Evolutionary conservation across 1,140 invertebrate species (phyloP).

Genomic region (Calycopis cecrops): DNA sequence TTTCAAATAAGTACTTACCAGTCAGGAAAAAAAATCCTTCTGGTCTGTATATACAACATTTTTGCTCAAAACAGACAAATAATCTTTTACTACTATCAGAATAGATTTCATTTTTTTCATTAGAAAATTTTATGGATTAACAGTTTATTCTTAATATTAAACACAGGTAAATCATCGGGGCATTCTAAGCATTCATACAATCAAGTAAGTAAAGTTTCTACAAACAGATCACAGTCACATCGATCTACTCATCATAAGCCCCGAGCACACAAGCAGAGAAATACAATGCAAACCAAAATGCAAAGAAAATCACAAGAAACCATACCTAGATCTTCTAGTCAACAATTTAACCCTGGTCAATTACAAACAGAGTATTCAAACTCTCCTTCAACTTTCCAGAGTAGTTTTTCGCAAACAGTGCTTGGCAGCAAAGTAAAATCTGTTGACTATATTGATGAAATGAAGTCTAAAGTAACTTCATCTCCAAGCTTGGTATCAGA

Average conservation of each 20-base stretch:
- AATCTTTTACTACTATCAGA: too few relatives aligned
- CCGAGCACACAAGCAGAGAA: conserved; percentile 45
- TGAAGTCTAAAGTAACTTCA: conserved; percentile 53
- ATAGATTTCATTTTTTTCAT: too few relatives aligned
- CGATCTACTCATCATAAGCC: conserved; percentile 43
- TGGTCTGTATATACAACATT: too few relatives aligned
- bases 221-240: conserved; percentile 55
- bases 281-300: conserved; percentile 34
- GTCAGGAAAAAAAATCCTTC: too few relatives aligned
- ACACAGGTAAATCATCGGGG: conserved; percentile 60
- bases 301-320: conserved; percentile 51
- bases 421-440: conserved; percentile 48
- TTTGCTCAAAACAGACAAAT: too few relatives aligned
- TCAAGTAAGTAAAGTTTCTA: conserved; percentile 70
- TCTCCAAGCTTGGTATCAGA: conserved; percentile 52
- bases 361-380: conserved; percentile 52
- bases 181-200: conserved; percentile 72
- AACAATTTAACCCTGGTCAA: conserved; percentile 43
- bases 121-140: background rate
- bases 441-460: conserved; percentile 53
- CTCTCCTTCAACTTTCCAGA: conserved; percentile 61
- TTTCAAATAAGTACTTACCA: too few relatives aligned
- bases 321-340: conserved; percentile 38
- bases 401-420: conserved; percentile 66
- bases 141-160: conserved; percentile 18